A percentile compares a stretch with the other conserved stretches of the same genome.
phyloP scores from a whole-genome alignment of 92 coral and sea anemone genomes.

The Parazoanthus darwini region DNA sequence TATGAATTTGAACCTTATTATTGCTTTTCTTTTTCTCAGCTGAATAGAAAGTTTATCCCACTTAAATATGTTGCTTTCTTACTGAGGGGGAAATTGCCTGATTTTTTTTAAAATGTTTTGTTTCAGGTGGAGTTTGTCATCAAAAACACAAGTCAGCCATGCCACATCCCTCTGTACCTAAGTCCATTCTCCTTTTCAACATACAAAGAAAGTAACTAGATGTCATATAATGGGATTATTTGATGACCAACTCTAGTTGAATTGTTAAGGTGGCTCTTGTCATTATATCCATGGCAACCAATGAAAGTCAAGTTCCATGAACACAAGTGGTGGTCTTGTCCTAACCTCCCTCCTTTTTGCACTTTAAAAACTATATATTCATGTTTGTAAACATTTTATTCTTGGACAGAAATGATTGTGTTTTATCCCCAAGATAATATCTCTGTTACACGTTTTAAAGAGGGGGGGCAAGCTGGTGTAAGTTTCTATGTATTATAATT shows the following conservation, averaged over 20 bases:
- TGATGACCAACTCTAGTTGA: background rate
- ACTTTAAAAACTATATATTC: background rate
- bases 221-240: background rate
- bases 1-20: no score
- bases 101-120: background rate
- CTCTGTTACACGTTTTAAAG: background rate
- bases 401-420: background rate
- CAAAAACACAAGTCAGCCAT: conserved; percentile 16
- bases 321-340: background rate
- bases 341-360: background rate
- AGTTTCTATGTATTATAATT: no score
- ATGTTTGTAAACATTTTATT: background rate
- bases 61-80: background rate
- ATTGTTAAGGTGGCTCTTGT: background rate
- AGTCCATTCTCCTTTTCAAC: conserved; percentile 38
- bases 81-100: background rate
- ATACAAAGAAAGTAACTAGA: conserved; percentile 31
- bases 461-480: background rate
- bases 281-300: background rate
- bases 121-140: conserved; percentile 34
- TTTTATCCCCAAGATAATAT: background rate
- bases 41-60: no score
- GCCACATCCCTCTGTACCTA: conserved; percentile 35
- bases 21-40: no score
- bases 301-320: background rate